Evolutionary conservation across 2,888 invertebrate species (phyloP).

Genomic region (Hemaris fuciformis): DNA sequence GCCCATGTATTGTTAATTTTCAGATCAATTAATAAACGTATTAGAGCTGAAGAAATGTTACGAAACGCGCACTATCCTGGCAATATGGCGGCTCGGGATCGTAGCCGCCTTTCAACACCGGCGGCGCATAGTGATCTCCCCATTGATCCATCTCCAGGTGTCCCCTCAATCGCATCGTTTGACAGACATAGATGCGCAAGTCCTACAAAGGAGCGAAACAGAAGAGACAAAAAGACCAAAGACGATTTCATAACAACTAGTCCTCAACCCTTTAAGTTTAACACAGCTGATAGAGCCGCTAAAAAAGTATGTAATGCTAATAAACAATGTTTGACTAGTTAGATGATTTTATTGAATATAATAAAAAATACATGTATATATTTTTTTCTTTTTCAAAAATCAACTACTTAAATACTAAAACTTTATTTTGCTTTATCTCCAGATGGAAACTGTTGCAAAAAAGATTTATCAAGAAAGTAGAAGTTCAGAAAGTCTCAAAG

Average conservation of each 20-base stretch:
- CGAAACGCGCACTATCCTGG: slow-evolving; percentile 84
- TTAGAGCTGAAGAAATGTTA: slow-evolving; percentile 86
- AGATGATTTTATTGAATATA: no score
- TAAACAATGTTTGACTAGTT: no score
- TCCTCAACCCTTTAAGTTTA: slow-evolving; percentile 77
- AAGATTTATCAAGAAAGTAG: slow-evolving; percentile 65
- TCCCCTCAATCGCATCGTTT: slow-evolving; percentile 57
- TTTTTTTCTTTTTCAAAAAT: no score
- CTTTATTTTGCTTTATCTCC: slow-evolving; percentile 24
- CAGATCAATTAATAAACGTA: slow-evolving; percentile 84
- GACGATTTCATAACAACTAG: slow-evolving; percentile 78
- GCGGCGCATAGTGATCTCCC: slow-evolving; percentile 75
- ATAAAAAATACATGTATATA: no score
- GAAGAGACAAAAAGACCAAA: slow-evolving; percentile 51
- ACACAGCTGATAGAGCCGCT: slow-evolving; percentile 72
- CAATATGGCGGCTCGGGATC: slow-evolving; percentile 85
- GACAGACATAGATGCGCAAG: slow-evolving; percentile 56
- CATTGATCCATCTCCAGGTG: slow-evolving; percentile 67
- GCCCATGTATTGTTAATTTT: neutral
- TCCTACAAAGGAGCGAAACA: slow-evolving; percentile 56
- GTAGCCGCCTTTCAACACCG: slow-evolving; percentile 69
- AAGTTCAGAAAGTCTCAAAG: slow-evolving; percentile 50
- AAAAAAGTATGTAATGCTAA: slow-evolving; percentile 63
- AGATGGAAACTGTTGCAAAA: slow-evolving; percentile 67
- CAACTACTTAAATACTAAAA: neutral